Evolutionary conservation across 2,797 vertebrate genomes (phyloP), one percentile per base, ranked within the genome.

Genomic region (Platalea minor): DNA sequence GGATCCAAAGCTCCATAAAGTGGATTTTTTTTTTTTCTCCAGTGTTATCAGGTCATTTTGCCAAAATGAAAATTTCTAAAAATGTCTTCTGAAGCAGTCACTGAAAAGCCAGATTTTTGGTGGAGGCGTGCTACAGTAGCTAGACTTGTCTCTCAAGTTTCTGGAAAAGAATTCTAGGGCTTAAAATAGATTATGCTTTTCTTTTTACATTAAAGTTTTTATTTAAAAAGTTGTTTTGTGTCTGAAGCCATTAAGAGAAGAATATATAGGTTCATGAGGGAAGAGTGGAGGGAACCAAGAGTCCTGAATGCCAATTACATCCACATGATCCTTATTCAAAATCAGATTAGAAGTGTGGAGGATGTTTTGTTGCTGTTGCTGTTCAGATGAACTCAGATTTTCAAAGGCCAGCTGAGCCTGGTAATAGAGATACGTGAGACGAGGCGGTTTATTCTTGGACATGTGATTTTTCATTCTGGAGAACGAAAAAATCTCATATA

Each of bases 401-500:
- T 46, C 72, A 25, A n/a, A 35, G 72, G 25, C 50, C 51, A 39
- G 35, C 68, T 51, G 70, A 73, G 35, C 59, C 67, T 19, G 57
- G 16, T 2, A 2, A 13, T 5, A 28, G 77, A 48, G 31, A 45
- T 13, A 9, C 1, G 1, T 0, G 48, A n/a, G 57, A 19, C 1
- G 5, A n/a, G 25, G 39, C 1, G 1, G 6, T 9, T 51, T 20
- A 7, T 43, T 54, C 69, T 43, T 28, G 67, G 7, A 17, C 4
- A 1, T 7, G 4, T 4, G 11, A 17, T 2, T 77, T 70, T 65
- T 21, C 11, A 4, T 63, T 12, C 53, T 33, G 90, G 61, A 77
- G 31, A 61, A 54, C 6, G 28, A 17, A 35, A 19, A 46, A 39
- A n/a, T 69, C 19, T 73, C 18, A 1, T 10, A 2, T 1, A 19